Evolutionary conservation across 2,888 invertebrate species (phyloP).

Genomic region (Acanthococcus lagerstroemiae): DNA sequence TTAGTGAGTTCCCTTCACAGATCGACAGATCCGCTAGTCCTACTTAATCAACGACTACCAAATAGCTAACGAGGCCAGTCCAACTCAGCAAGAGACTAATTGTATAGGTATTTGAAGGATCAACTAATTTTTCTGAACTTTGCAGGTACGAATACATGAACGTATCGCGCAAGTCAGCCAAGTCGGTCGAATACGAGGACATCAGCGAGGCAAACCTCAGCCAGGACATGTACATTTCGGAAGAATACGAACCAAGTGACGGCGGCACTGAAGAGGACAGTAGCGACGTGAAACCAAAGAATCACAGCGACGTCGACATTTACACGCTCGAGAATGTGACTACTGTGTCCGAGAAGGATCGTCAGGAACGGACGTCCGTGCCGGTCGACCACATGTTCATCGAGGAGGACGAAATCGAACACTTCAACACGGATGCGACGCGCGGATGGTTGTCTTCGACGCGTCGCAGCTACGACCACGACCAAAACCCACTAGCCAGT

Average conservation of each 20-base stretch:
- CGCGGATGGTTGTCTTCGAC: background rate
- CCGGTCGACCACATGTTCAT: background rate
- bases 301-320: background rate
- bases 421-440: background rate
- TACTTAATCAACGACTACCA: too few relatives aligned
- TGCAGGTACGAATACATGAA: background rate
- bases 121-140: background rate
- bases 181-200: background rate
- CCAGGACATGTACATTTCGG: conserved; percentile 22
- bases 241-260: conserved; percentile 19
- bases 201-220: background rate
- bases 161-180: background rate
- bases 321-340: background rate
- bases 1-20: too few relatives aligned
- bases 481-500: background rate
- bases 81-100: too few relatives aligned
- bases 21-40: too few relatives aligned
- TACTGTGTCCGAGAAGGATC: background rate
- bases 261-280: background rate
- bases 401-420: conserved; percentile 3
- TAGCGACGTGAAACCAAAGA: conserved; percentile 2
- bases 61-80: too few relatives aligned
- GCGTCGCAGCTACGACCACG: background rate
- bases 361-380: background rate
- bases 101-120: too few relatives aligned